Evolutionary conservation across 2,113 vertebrate species (phyloP), one percentile per base, ranked within the genome.

Genomic region (Tupaia chinensis): DNA sequence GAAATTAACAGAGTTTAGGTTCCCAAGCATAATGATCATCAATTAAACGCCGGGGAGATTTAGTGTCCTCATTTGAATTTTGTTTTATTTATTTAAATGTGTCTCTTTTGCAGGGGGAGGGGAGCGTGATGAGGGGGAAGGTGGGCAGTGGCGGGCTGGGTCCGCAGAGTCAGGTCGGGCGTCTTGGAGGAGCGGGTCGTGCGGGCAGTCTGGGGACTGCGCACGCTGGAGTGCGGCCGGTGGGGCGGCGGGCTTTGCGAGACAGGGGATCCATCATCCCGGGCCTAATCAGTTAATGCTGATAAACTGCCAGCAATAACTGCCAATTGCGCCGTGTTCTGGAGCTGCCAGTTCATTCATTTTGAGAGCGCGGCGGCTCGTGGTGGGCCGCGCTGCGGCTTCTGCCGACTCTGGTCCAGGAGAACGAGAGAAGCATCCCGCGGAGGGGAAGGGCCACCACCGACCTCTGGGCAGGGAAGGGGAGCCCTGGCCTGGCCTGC

Each of bases 241-340:
- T 29, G 19, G 93, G 79, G 78, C 74, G 17, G 91, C 53, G 16
- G 95, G 92, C 58, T 83, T 8, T 65, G 11, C 2, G 76, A 95
- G 98, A 98, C 98, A 98, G 98, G 95, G 95, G 96, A 98, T 98
- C 98, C 98, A 98, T 98, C 98, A 98, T 98, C 97, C 95, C 82
- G 84, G 98, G 98, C 73, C 97, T 98, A 98, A 98, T 98, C 98
- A 98, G 98, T 98, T 98, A 98, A 98, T 97, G 97, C 98, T 98
- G 98, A 98, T 98, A 98, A 98, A 98, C 98, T 98, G 98, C 98
- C 98, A 97, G 98, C 98, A 98, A 98, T 98, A 98, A 98, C 98
- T 98, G 98, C 98, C 98, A 98, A 98, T 98, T 97, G 98, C 97
- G 91, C 97, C 54, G 93, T 88, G 95, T 96, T 89, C 94, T 70